Percentiles rank a stretch among this genome's conserved stretches.
These are phyloP conservation scores for Sphaeramia orbicularis DNA, from an alignment of 2,797 vertebrate genomes.

Conservation along the genomic window DNA sequence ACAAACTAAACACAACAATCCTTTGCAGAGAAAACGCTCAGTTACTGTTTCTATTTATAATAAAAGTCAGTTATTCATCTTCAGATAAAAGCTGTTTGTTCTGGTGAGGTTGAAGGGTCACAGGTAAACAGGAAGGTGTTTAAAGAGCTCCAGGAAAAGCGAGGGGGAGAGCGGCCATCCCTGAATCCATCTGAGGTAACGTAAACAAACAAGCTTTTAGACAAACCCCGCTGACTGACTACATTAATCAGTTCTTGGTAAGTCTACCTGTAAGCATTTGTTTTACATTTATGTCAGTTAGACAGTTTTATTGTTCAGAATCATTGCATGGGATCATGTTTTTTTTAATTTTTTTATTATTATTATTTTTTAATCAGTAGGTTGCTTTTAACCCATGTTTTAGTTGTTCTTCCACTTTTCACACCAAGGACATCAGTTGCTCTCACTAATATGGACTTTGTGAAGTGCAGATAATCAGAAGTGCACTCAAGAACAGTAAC, in stretches of 20 bases:
- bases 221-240: constrained; percentile 19
- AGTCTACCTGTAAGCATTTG: neutral
- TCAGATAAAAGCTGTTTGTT: constrained; percentile 24
- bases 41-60: neutral
- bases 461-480: too few species aligned
- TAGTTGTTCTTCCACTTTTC: too few species aligned
- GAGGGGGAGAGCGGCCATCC: constrained; percentile 26
- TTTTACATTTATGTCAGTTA: neutral
- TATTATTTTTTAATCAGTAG: too few species aligned
- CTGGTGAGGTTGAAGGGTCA: constrained; percentile 16
- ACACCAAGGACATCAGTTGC: too few species aligned
- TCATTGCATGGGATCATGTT: too few species aligned
- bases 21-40: neutral
- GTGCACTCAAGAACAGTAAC: too few species aligned
- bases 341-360: too few species aligned
- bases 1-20: constrained; percentile 5
- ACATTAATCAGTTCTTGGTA: constrained; percentile 11
- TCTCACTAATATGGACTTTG: too few species aligned
- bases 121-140: constrained; percentile 62
- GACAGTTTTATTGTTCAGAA: neutral
- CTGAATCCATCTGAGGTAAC: constrained; percentile 30
- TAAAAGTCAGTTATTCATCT: neutral
- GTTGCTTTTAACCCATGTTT: too few species aligned
- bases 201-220: constrained; percentile 46
- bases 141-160: constrained; percentile 52